Evolutionary conservation across 2,113 vertebrate genomes (phyloP), one percentile per base, ranked within the genome.

Genomic region (Xyliphius kryptos): DNA sequence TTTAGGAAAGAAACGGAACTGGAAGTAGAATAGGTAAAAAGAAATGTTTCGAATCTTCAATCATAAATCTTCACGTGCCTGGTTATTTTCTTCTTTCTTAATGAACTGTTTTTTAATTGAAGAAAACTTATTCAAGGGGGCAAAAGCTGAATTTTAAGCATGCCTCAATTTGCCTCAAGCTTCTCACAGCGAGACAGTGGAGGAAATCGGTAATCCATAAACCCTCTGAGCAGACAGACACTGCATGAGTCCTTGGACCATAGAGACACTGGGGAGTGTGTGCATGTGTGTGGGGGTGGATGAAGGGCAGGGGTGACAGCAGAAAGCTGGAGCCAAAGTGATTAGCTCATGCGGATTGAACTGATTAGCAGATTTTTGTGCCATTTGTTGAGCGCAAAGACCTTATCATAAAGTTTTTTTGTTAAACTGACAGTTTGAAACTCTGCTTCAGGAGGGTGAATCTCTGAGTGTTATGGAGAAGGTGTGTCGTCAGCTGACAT

Each of bases 401-500:
- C 26, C 26, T 6, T 32, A 32, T 32, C 26, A 32, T 32, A 32
- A 32, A 32, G 26, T 32, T 32, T 32, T n/a, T 32, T 32, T 32
- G 26, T 32, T 32, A 32, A 32, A 32, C 26, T 32, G 26, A 32
- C 26, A 32, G 26, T 32, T 32, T 32, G 4, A 32, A 32, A 32
- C 26, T 32, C 26, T 64, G 17, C 26, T 2, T 46, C 75, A 98
- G 96, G 96, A 97, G 41, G 92, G 90, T 0, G 93, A 97, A 20
- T 88, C 92, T 0, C 79, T 97, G 0, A 91, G 91, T 2, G 83
- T 91, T 46, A 92, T 96, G 92, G 96, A 98, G 86, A 98, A 97
- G 83, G 91, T 98, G 2, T 97, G 96, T 80, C 83, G 95, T 57
- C 96, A 98, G 87, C 88, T 98, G 83, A 96, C 92, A 8, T 97